Percentiles rank a stretch among this genome's conserved stretches.
Conservation (phyloP, 2,113 vertebrate genomes). For the Toxotes chatareus region DNA sequence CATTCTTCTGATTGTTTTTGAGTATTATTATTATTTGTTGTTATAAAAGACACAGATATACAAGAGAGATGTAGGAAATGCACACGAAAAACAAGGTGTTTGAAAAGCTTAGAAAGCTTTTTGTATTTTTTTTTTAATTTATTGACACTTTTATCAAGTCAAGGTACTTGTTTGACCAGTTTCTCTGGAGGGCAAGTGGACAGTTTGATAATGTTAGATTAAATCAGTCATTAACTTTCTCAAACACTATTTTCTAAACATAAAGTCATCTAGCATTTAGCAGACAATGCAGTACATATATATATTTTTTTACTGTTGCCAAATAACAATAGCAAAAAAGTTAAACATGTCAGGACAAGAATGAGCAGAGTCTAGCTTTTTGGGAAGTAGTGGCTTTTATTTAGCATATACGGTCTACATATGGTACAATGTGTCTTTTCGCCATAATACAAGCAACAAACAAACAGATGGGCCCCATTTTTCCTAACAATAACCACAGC, state of each 20-base stretch:
- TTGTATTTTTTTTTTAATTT: not conserved
- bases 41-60: not conserved
- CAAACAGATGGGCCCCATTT: constrained; percentile 64
- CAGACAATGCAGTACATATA: no score
- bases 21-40: not conserved
- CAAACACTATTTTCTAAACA: not conserved
- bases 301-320: no score
- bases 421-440: not conserved
- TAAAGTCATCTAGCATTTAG: not conserved
- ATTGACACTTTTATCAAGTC: not conserved
- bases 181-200: not conserved
- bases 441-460: constrained; percentile 35
- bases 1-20: not conserved
- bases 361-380: constrained; percentile 1
- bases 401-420: not conserved
- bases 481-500: constrained; percentile 55
- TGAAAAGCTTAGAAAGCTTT: not conserved
- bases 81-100: no score
- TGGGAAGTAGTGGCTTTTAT: not conserved
- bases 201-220: not conserved
- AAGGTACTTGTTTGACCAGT: not conserved
- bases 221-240: not conserved
- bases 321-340: not conserved
- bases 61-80: not conserved
- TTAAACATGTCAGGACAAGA: not conserved